A percentile compares a stretch with the other conserved stretches of the same genome.
phyloP scores from a whole-genome alignment of 2,113 vertebrate species.

The Coreoperca whiteheadi region DNA sequence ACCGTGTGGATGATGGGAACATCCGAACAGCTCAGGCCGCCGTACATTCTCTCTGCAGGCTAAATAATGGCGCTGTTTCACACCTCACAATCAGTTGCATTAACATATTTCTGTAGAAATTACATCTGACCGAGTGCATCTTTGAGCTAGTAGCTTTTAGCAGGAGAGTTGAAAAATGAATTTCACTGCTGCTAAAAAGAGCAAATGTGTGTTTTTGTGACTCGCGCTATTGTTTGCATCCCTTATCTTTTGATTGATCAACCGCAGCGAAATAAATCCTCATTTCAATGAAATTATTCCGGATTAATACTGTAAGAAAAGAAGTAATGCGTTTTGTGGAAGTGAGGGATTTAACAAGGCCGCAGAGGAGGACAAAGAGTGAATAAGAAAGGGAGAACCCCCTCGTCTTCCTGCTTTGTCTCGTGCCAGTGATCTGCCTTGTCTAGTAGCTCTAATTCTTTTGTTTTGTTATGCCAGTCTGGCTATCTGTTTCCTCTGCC shows the following conservation, averaged over 20 bases:
- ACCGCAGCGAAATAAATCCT: background rate
- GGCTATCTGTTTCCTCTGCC: slow-evolving; percentile 44
- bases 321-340: background rate
- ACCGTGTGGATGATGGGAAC: too few relatives aligned
- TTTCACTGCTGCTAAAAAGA: background rate
- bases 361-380: slow-evolving; percentile 15
- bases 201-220: background rate
- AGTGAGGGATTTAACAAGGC: slow-evolving; percentile 13
- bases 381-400: slow-evolving; percentile 16
- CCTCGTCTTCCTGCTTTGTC: slow-evolving; percentile 42
- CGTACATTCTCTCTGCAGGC: background rate
- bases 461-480: slow-evolving; percentile 54
- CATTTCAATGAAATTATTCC: background rate
- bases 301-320: background rate
- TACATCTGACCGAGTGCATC: background rate
- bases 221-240: background rate
- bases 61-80: too few relatives aligned
- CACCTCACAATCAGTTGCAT: background rate
- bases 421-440: slow-evolving; percentile 33
- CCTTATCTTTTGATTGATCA: background rate
- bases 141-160: too few relatives aligned
- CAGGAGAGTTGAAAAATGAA: background rate
- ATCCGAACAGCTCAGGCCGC: too few relatives aligned
- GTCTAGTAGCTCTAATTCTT: slow-evolving; percentile 55
- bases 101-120: background rate